Evolutionary conservation across 2,888 invertebrate genomes (phyloP).

Genomic region (Petrophora chlorosata): DNA sequence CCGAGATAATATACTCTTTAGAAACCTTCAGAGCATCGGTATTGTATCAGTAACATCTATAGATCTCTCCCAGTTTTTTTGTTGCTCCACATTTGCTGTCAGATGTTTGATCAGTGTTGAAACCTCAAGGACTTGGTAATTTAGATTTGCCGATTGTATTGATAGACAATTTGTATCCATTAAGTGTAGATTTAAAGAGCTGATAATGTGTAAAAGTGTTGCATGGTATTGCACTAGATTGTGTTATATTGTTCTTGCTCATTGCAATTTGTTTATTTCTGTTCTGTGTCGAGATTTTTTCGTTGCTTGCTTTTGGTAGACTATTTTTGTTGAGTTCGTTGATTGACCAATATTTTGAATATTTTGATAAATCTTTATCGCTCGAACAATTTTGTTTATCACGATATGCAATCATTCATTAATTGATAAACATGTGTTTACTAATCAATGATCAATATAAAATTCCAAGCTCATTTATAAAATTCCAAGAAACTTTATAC

Average conservation of each 20-base stretch:
- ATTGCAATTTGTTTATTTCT: conserved; percentile 5
- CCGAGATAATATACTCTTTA: too few relatives aligned
- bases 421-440: conserved; percentile 5
- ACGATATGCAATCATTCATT: conserved; percentile 2
- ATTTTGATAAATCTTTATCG: conserved; percentile 9
- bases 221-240: conserved; percentile 35
- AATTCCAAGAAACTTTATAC: conserved; percentile 4
- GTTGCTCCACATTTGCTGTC: conserved; percentile 31
- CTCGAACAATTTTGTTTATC: conserved; percentile 7
- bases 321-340: conserved; percentile 3
- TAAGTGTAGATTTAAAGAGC: conserved; percentile 54
- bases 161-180: conserved; percentile 62
- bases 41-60: conserved; percentile 21
- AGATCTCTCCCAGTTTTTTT: conserved; percentile 26
- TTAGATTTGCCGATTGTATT: conserved; percentile 63
- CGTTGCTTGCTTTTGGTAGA: background rate
- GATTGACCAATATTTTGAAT: conserved; percentile 12
- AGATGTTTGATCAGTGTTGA: conserved; percentile 47
- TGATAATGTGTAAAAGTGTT: conserved; percentile 42
- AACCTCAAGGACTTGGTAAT: conserved; percentile 61
- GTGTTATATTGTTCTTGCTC: conserved; percentile 20
- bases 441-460: too few relatives aligned
- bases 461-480: too few relatives aligned
- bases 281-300: background rate
- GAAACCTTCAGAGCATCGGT: conserved; percentile 14